A percentile compares a stretch with the other conserved stretches of the same genome.
phyloP scores from a whole-genome alignment of 2,888 invertebrate species.

The Spicauda simplicius region DNA sequence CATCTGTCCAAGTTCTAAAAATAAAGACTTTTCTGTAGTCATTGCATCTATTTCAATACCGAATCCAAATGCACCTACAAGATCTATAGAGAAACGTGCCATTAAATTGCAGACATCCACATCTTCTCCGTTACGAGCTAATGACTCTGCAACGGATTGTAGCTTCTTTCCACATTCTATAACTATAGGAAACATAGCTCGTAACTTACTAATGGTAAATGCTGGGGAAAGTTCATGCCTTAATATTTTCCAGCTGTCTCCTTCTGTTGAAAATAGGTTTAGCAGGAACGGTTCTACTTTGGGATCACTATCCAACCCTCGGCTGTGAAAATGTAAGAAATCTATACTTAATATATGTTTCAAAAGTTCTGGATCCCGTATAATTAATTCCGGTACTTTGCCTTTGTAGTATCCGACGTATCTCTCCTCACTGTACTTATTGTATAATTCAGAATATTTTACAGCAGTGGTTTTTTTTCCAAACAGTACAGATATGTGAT shows the following conservation, averaged over 20 bases:
- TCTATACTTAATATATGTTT: slow-evolving; percentile 47
- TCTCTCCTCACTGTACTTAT: slow-evolving; percentile 46
- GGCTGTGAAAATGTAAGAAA: slow-evolving; percentile 45
- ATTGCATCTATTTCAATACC: slow-evolving; percentile 61
- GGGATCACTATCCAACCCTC: slow-evolving; percentile 44
- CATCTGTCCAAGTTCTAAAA: slow-evolving; percentile 49
- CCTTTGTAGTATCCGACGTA: slow-evolving; percentile 48
- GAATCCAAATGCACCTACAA: slow-evolving; percentile 65
- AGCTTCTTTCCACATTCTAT: slow-evolving; percentile 60
- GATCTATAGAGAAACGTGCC: slow-evolving; percentile 65
- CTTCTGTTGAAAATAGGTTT: slow-evolving; percentile 50
- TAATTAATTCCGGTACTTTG: slow-evolving; percentile 41
- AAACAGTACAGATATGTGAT: slow-evolving; percentile 7
- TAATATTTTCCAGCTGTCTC: slow-evolving; percentile 59
- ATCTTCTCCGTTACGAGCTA: slow-evolving; percentile 8
- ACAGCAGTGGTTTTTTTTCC: slow-evolving; percentile 9
- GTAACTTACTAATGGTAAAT: slow-evolving; percentile 62
- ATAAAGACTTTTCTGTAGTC: slow-evolving; percentile 57
- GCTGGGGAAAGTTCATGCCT: slow-evolving; percentile 60
- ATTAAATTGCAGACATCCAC: slow-evolving; percentile 56
- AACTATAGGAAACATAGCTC: slow-evolving; percentile 63
- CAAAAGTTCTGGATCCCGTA: slow-evolving; percentile 50
- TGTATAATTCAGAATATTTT: slow-evolving; percentile 41
- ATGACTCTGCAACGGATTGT: slow-evolving; percentile 40
- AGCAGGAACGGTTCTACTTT: slow-evolving; percentile 39